Conservation (phyloP, 1,140 invertebrate species). For the Eupristina koningsbergeri region DNA sequence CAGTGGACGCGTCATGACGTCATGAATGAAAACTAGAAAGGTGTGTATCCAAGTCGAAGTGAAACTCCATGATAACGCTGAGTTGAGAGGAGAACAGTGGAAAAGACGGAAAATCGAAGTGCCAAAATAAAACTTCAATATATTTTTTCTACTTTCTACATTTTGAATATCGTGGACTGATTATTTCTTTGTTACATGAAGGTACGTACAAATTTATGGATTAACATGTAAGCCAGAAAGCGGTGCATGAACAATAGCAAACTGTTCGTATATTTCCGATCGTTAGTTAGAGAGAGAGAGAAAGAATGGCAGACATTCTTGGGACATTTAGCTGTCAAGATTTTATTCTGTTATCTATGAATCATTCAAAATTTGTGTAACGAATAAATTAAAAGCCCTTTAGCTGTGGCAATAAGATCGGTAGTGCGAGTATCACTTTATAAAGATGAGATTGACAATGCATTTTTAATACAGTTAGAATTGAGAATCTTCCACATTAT, state of each 20-base stretch:
- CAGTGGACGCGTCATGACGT: conserved; percentile 33
- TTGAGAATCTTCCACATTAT: background rate
- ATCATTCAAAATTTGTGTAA: background rate
- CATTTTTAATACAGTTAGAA: background rate
- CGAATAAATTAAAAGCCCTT: too few species aligned
- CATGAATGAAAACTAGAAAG: conserved; percentile 46
- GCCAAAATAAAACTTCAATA: conserved; percentile 7
- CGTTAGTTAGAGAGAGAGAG: conserved; percentile 6
- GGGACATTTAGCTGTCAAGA: conserved; percentile 38
- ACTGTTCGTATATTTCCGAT: background rate
- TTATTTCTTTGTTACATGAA: conserved; percentile 40
- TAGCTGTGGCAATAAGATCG: background rate
- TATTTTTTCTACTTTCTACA: background rate
- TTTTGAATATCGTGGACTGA: background rate
- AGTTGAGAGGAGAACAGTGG: background rate
- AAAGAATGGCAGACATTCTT: conserved; percentile 37
- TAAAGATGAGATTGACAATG: background rate
- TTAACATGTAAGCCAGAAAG: background rate
- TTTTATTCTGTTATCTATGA: background rate
- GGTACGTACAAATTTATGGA: background rate
- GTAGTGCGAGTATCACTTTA: background rate
- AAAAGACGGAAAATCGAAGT: background rate
- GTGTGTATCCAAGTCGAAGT: conserved; percentile 23
- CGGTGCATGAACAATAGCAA: background rate
- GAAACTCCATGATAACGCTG: conserved; percentile 1